Evolutionary conservation across 2,888 invertebrate species (phyloP), one percentile per base, ranked within the genome.

Genomic region (Unio delphinus): DNA sequence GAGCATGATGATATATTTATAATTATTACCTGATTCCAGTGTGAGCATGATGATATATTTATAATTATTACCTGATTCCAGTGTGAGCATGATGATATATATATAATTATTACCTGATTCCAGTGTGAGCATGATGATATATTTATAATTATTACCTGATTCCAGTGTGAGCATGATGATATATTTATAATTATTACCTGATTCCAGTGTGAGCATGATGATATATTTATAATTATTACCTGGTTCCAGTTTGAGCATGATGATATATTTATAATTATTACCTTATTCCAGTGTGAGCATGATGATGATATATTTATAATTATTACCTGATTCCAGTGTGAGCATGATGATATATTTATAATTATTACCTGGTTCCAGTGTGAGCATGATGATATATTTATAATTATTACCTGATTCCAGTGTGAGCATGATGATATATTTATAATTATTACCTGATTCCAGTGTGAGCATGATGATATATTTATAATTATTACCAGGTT

Each of bases 101-200:
- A 11, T 45, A 45, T 11, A 11, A 59, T 59, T 58, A n/a, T 58
- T 58, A 23, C 26, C n/a, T 26, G 3, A 23, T 74, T 73, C 1
- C 69, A 83, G 84, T 69, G 71, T 61, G 76, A 76, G 61, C 76
- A 76, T 20, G 72, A 71, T 15, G 73, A 73, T 28, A 74, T 68
- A 45, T 45, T 45, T 45, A 45, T 11, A 11, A 59, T 17, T 58
- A n/a, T 58, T 58, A 23, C 26, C n/a, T 26, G 3, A 23, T 74
- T 73, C 1, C 69, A 83, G 84, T 69, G 71, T 61, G 76, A 76
- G 62, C 76, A 76, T 23, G 71, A 71, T 15, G 72, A 73, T 28
- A 74, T 45, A 45, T 45, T 45, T 45, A 45, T 11, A 11, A 59
- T 17, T 58, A n/a, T 58, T 58, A 23, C 26, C n/a, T 26, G 3